These are phyloP conservation scores for Hucho hucho DNA, from an alignment of 2,113 vertebrate genomes.

Conservation along the genomic window DNA sequence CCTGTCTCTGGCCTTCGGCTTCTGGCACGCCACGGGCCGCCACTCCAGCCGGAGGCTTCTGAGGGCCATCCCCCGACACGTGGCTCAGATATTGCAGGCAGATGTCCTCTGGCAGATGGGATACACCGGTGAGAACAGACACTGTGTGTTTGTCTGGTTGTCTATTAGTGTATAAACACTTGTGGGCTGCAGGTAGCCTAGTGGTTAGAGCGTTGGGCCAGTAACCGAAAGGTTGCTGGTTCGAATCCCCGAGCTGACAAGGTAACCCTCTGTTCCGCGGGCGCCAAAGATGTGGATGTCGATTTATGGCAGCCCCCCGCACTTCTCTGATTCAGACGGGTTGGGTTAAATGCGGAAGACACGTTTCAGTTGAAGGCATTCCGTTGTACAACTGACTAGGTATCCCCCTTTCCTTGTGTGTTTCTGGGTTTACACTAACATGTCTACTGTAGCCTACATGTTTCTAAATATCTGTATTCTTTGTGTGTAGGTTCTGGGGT, in stretches of 20 bases:
- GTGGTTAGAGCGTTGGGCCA: too few species aligned
- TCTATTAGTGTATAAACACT: constrained; percentile 5
- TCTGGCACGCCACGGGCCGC: constrained; percentile 96
- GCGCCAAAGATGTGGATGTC: too few species aligned
- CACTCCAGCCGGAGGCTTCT: constrained; percentile 93
- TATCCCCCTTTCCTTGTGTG: too few species aligned
- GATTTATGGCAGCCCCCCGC: too few species aligned
- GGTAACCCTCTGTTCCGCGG: too few species aligned
- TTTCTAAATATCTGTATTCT: background rate
- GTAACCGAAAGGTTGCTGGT: too few species aligned
- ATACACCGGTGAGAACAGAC: constrained; percentile 82
- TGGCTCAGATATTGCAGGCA: constrained; percentile 95
- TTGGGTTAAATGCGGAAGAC: too few species aligned
- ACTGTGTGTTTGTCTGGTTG: background rate
- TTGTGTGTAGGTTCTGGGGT: constrained; percentile 84
- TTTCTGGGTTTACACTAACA: background rate
- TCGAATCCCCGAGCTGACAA: too few species aligned
- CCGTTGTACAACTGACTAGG: too few species aligned
- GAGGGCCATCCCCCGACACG: constrained; percentile 93
- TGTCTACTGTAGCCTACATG: background rate
- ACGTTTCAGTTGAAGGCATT: too few species aligned
- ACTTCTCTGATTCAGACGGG: too few species aligned
- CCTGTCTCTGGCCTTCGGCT: constrained; percentile 89
- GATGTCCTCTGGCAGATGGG: constrained; percentile 99
- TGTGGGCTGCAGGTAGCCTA: background rate